These are phyloP conservation scores for Zaprionus ghesquierei DNA, from an alignment of 1,140 invertebrate species.

Conservation along the genomic window DNA sequence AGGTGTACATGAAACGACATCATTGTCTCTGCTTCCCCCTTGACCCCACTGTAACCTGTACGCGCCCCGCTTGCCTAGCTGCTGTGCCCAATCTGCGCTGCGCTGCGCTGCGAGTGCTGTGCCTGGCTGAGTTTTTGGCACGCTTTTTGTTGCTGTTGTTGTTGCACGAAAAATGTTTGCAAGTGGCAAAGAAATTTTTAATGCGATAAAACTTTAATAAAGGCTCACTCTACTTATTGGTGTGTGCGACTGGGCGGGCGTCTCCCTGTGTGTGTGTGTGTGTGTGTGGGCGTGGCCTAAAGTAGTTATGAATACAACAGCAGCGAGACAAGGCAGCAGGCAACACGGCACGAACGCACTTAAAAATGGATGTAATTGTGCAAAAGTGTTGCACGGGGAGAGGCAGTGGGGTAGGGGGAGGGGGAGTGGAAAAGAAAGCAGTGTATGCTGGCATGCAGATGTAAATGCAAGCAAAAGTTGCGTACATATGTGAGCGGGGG, in stretches of 20 bases:
- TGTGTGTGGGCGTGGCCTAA: slow-evolving; percentile 57
- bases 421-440: background rate
- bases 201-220: slow-evolving; percentile 82
- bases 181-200: slow-evolving; percentile 70
- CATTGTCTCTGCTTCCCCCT: slow-evolving; percentile 53
- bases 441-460: slow-evolving; percentile 25
- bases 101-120: slow-evolving; percentile 30
- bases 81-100: slow-evolving; percentile 19
- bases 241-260: background rate
- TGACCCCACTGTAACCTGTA: background rate
- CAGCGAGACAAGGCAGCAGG: slow-evolving; percentile 58
- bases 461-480: slow-evolving; percentile 50
- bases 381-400: slow-evolving; percentile 56
- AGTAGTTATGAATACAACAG: slow-evolving; percentile 79
- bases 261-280: background rate
- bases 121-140: slow-evolving; percentile 68
- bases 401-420: background rate
- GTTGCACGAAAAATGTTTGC: slow-evolving; percentile 70
- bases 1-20: slow-evolving; percentile 77
- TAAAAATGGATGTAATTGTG: slow-evolving; percentile 80
- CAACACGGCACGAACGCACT: slow-evolving; percentile 68
- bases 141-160: slow-evolving; percentile 43
- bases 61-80: background rate
- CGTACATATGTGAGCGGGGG: slow-evolving; percentile 14
- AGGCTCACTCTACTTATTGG: slow-evolving; percentile 56